These are phyloP conservation scores for Mechanitis messenoides DNA, from an alignment of 2,888 invertebrate genomes.

Conservation along the genomic window DNA sequence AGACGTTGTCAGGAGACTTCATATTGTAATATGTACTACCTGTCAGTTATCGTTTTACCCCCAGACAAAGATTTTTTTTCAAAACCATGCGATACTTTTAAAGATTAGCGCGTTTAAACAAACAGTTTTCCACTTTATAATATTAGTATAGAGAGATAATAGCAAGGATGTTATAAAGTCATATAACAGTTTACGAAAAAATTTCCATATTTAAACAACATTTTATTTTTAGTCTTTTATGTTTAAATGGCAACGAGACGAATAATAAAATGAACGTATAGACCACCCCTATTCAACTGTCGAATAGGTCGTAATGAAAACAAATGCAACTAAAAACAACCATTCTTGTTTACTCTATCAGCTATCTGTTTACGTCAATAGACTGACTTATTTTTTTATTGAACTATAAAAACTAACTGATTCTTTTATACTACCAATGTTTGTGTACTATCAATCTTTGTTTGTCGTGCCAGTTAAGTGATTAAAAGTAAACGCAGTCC, in stretches of 20 bases:
- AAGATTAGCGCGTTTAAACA: too few relatives aligned
- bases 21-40: too few relatives aligned
- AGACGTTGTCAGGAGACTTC: too few relatives aligned
- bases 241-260: slow-evolving; percentile 27
- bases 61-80: too few relatives aligned
- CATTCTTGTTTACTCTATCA: slow-evolving; percentile 22
- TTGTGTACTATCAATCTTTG: not conserved
- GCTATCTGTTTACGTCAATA: slow-evolving; percentile 17
- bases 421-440: not conserved
- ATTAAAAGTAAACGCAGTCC: slow-evolving; percentile 1
- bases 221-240: slow-evolving; percentile 23
- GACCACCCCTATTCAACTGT: slow-evolving; percentile 24
- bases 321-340: slow-evolving; percentile 28
- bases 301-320: slow-evolving; percentile 32
- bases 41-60: too few relatives aligned
- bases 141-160: too few relatives aligned
- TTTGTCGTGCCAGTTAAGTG: not conserved
- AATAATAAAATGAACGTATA: slow-evolving; percentile 19
- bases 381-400: slow-evolving; percentile 13
- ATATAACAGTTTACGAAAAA: too few relatives aligned
- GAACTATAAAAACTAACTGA: slow-evolving; percentile 1
- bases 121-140: too few relatives aligned
- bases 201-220: not conserved
- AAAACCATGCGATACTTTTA: too few relatives aligned
- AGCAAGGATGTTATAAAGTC: too few relatives aligned